Evolutionary conservation across 2,797 vertebrate genomes (phyloP).

Genomic region (Argentina silus): DNA sequence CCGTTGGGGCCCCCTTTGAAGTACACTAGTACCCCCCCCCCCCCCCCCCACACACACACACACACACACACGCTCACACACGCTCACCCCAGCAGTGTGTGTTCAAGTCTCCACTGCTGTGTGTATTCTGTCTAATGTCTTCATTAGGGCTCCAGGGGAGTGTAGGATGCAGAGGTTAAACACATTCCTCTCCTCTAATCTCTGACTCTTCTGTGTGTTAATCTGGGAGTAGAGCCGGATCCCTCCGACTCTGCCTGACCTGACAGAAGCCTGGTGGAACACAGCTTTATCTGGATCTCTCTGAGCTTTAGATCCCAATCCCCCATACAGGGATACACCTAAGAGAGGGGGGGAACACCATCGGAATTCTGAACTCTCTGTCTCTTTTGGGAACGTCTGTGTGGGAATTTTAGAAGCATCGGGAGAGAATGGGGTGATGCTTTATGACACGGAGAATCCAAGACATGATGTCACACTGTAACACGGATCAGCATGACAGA

Average conservation of each 20-base stretch:
- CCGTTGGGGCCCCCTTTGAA: not conserved
- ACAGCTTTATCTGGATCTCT: not conserved
- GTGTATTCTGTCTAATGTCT: slow-evolving; percentile 30
- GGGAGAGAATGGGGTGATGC: not conserved
- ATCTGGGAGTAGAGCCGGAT: not conserved
- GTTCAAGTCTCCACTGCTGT: not conserved
- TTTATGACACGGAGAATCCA: not conserved
- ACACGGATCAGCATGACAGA: too few relatives aligned
- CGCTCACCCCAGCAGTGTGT: not conserved
- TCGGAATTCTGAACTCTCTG: not conserved
- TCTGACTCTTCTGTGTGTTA: slow-evolving; percentile 24
- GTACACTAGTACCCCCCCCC: not conserved
- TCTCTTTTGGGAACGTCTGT: slow-evolving; percentile 2
- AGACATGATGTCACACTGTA: not conserved
- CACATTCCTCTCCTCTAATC: slow-evolving; percentile 29
- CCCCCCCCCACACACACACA: too few relatives aligned
- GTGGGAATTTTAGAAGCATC: not conserved
- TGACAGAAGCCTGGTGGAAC: slow-evolving; percentile 2
- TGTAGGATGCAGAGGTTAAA: not conserved
- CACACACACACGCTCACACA: too few relatives aligned
- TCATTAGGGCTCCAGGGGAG: slow-evolving; percentile 39
- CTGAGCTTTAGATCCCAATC: slow-evolving; percentile 3
- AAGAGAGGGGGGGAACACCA: not conserved
- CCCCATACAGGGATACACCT: not conserved
- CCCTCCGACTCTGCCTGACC: not conserved